Conservation (phyloP, 2,113 vertebrate species). For the Xerus inauris region DNA sequence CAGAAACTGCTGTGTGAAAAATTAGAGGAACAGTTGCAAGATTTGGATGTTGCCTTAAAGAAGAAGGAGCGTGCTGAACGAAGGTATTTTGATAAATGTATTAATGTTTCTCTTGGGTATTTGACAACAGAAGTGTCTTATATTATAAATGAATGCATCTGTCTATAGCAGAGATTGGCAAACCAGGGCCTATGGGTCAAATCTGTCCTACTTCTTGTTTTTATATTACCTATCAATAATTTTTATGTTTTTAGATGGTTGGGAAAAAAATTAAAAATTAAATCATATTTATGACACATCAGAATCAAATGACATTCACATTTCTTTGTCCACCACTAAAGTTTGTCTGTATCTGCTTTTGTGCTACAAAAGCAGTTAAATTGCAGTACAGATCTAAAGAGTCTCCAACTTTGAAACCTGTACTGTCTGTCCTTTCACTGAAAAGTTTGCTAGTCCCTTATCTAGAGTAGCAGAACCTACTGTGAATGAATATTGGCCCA, state of each 20-base stretch:
- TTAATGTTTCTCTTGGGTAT: constrained; percentile 12
- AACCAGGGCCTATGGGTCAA: background rate
- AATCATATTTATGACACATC: background rate
- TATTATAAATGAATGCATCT: background rate
- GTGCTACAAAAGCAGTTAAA: background rate
- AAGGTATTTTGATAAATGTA: constrained; percentile 86
- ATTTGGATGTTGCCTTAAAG: constrained; percentile 96
- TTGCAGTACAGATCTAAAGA: background rate
- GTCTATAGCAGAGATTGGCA: background rate
- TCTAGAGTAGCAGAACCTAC: constrained; percentile 10
- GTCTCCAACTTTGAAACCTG: background rate
- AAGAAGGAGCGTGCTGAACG: constrained; percentile 96
- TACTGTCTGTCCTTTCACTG: constrained; percentile 17
- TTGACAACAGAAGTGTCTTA: background rate
- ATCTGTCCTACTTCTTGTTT: background rate
- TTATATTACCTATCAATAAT: background rate
- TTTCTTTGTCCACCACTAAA: constrained; percentile 5
- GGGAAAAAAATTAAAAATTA: background rate
- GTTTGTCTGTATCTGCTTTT: background rate
- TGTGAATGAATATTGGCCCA: constrained; percentile 43
- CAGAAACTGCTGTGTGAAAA: constrained; percentile 98
- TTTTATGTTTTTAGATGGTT: constrained; percentile 20
- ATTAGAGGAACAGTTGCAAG: constrained; percentile 96
- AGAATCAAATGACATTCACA: background rate
- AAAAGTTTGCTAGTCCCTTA: background rate